Percentiles rank a stretch among this genome's conserved stretches.
phyloP scores from a whole-genome alignment of 2,888 invertebrate species.

The Eristalis tenax region DNA sequence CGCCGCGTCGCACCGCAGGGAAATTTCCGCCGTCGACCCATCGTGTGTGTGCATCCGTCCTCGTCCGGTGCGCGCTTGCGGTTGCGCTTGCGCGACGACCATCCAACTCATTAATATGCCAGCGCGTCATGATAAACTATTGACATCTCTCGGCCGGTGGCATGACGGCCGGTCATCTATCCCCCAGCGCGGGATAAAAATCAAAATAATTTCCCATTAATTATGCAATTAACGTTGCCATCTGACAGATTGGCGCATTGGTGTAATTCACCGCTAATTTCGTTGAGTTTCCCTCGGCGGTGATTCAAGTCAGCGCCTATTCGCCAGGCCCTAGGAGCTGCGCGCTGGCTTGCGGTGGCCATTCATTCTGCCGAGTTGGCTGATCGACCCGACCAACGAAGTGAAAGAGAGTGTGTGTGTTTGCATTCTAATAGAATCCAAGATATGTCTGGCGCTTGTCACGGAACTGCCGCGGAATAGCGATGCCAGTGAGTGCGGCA shows the following conservation, averaged over 20 bases:
- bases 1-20: constrained; percentile 37
- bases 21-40: constrained; percentile 50
- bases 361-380: not conserved
- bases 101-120: constrained; percentile 62
- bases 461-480: constrained; percentile 68
- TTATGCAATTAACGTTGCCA: constrained; percentile 71
- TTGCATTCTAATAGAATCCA: constrained; percentile 66
- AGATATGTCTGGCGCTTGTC: constrained; percentile 72
- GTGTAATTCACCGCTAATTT: constrained; percentile 71
- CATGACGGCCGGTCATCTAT: constrained; percentile 7
- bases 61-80: not conserved
- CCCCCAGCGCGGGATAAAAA: constrained; percentile 43
- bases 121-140: constrained; percentile 61
- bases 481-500: constrained; percentile 41
- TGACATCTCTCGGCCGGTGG: constrained; percentile 56
- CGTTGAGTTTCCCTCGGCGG: constrained; percentile 53
- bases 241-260: constrained; percentile 70
- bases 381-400: not conserved
- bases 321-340: constrained; percentile 16
- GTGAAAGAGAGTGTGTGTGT: constrained; percentile 17
- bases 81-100: constrained; percentile 26
- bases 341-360: not conserved
- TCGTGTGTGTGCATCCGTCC: not conserved
- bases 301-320: constrained; percentile 8
- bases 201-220: constrained; percentile 71